Base-by-base conservation (phyloP, 2,797 vertebrate species). In the Tauraco hartlaubi region DNA sequence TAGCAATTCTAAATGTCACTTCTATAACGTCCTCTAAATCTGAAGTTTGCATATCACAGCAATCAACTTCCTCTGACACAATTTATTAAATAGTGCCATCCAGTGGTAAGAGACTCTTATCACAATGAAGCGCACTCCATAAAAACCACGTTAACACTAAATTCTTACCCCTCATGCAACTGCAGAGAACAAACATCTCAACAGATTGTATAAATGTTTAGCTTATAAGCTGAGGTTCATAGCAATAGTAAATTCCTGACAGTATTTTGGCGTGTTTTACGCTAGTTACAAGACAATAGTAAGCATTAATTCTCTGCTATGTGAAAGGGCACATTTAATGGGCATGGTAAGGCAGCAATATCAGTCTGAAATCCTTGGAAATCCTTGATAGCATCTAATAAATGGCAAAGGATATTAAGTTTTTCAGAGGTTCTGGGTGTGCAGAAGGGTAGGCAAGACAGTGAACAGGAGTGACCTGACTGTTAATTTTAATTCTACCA, bases 1-100 rank as follows among this genome's bases (percentile, higher is more conserved):
- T 73, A 93, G 23, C 51, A 90, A 55, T 68, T 72, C 54, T 43
- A 62, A 54, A 54, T 63, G 44, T 77, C 94, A 81, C 49, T 95
- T 88, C 69, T 55, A 9, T n/a, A 54, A 82, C 7, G 62, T 63
- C 52, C 51, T 94, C 90, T 44, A 43, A 91, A 72, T 18, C 20
- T 81, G 11, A 59, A 81, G 69, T 91, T 26, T 52, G n/a, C 55
- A 23, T 5, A 3, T 3, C 59, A 58, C 9, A 87, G 14, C 59
- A 59, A 44, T 25, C 67, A 19, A 35, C 13, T 22, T 69, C 78
- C 35, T 54, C 39, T 12, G 10, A 49, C 21, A 96, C 66, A 86
- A 86, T 94, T 96, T 96, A 95, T 92, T 90, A 68, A 95, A 94
- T 91, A 96, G 87, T 97, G 97, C 97, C 97, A 97, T 96, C 97